Base-by-base conservation (phyloP, 1,140 invertebrate species). In the Cardiocondyla obscurior region DNA sequence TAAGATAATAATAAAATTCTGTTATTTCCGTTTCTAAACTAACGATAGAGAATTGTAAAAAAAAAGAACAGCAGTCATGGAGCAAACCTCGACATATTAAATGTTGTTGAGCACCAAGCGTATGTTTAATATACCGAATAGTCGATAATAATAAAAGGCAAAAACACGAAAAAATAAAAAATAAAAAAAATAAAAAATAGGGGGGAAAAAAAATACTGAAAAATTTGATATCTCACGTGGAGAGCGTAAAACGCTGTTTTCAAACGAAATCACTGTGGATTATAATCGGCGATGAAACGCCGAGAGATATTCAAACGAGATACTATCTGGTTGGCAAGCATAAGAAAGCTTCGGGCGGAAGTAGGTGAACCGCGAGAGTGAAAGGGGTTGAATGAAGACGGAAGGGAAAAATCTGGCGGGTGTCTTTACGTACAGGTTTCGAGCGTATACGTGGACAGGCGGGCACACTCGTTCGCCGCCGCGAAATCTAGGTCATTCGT, bases 401-500 rank as follows among this genome's bases (percentile, higher is more conserved):
- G n/a, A 10, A n/a, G 19, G 1, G 39, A 39, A 42, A 76, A 84
- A 74, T 53, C 55, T 53, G 49, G 42, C 49, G 28, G 58, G 62
- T 72, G 53, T 87, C 76, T 85, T 84, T 76, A 65, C 62, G 67
- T 76, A 58, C 36, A 58, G 67, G 49, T 65, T 82, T 77, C 67
- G 51, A 70, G 39, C 3, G 44, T 46, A 16, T 19, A 62, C n/a
- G 46, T 25, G 22, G 28, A 72, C 44, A 12, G 7, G n/a, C 39
- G 28, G 22, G 44, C 22, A 49, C 12, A 19, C 10, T n/a, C 16
- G 46, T 33, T 65, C 60, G 74, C 36, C 58, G 25, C 10, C 16
- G 51, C 79, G 73, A 81, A 84, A 88, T 88, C 69, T 88, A 74
- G 87, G 84, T 82, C 87, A 87, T 74, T 74, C 42, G 30, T 58